Evolutionary conservation across 2,888 invertebrate species (phyloP).

Genomic region (Dolichopus griseipennis): DNA sequence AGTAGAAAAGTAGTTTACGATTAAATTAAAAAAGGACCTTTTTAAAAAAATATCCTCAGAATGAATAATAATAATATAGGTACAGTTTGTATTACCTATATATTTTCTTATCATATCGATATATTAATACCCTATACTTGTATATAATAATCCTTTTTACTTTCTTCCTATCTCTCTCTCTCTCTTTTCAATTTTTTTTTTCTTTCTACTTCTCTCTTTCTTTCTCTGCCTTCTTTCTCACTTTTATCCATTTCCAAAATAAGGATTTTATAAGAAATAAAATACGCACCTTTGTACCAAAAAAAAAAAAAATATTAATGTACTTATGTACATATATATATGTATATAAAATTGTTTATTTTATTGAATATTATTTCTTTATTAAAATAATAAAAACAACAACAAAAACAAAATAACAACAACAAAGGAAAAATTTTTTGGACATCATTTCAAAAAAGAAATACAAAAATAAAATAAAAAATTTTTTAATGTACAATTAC

Average conservation of each 20-base stretch:
- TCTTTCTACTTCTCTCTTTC: neutral
- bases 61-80: neutral
- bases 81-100: neutral
- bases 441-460: neutral
- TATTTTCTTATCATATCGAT: neutral
- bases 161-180: neutral
- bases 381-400: neutral
- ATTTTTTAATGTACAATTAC: neutral
- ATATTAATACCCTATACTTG: neutral
- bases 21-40: constrained; percentile 2
- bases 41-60: neutral
- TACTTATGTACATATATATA: neutral
- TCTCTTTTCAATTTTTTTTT: no score
- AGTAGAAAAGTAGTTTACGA: neutral
- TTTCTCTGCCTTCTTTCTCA: no score
- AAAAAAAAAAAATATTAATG: no score
- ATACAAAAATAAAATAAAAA: no score
- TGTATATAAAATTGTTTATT: neutral
- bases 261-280: no score
- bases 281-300: no score
- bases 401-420: neutral
- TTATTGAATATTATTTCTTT: neutral
- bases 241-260: no score
- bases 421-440: neutral
- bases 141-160: neutral